Base-by-base conservation (phyloP, 2,888 invertebrate genomes). In the Ophion slaviceki region DNA sequence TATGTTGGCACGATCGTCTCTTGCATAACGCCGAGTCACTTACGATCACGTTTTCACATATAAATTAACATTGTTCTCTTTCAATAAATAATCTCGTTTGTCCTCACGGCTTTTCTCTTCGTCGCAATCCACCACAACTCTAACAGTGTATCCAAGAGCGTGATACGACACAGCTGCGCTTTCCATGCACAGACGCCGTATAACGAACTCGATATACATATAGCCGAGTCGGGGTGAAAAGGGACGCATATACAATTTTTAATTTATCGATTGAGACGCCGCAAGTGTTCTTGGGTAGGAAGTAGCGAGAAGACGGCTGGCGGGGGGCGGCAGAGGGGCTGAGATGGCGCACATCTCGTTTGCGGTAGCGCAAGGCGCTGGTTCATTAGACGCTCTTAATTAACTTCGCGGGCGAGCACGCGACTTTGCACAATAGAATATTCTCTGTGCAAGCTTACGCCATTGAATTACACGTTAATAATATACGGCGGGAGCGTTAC, bases 341-440 rank as follows among this genome's bases (percentile, higher is more conserved):
- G n/a, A 59, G 64, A 88, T 89, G 89, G 87, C 88, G 89, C 89
- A 86, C 80, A 72, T 92, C 91, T 91, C 92, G 92, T 93, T 92
- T 92, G 93, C 91, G 92, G 91, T 61, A 79, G 83, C 89, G 90
- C 91, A 78, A 61, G 62, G 79, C 92, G 92, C 92, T 92, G 93
- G 90, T 93, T 93, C 93, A 93, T 93, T 93, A 93, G 93, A 93
- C 92, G 92, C 92, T 93, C 93, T 94, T 94, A 94, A 94, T 94
- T 93, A 93, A 93, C 93, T 93, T 92, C 70, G 93, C 93, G 92
- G 80, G 91, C 89, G 91, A 91, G 91, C 93, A 92, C 93, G 93
- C 92, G 92, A 92, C 92, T 92, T 91, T 89, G 88, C 90, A 92
- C 92, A 92, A 92, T 92, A 90, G 90, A 88, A 89, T 89, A 89